Percentiles rank a stretch among this genome's conserved stretches.
Evolutionary conservation across 2,888 invertebrate genomes (phyloP).

Genomic region (Andrena dorsata): DNA sequence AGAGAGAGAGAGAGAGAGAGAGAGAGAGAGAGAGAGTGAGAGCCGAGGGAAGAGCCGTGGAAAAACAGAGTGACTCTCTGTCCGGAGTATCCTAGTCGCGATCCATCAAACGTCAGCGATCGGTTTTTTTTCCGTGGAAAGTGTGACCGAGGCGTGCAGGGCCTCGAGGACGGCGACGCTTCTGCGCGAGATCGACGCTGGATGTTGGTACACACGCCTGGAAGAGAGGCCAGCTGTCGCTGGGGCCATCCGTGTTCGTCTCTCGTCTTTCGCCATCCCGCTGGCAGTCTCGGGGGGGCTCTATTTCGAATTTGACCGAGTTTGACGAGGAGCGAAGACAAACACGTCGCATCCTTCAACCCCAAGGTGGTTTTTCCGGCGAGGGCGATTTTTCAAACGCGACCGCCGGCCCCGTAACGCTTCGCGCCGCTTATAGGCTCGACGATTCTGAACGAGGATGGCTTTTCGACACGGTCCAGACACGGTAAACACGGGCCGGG

Average conservation of each 20-base stretch:
- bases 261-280: conserved; percentile 65
- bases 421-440: conserved; percentile 19
- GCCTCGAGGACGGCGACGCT: conserved; percentile 27
- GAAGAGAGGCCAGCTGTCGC: conserved; percentile 69
- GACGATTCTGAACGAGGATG: conserved; percentile 32
- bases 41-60: conserved; percentile 50
- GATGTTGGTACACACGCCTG: neutral
- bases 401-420: conserved; percentile 26
- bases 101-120: conserved; percentile 84
- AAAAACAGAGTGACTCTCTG: conserved; percentile 71
- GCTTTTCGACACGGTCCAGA: conserved; percentile 36
- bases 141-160: conserved; percentile 29
- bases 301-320: conserved; percentile 37
- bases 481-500: conserved; percentile 46
- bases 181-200: conserved; percentile 24
- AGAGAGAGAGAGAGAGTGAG: neutral
- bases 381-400: conserved; percentile 62
- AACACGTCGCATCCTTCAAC: conserved; percentile 49
- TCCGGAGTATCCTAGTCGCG: conserved; percentile 71
- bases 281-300: conserved; percentile 12
- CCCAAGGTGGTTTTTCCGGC: conserved; percentile 31
- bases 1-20: neutral
- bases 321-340: conserved; percentile 70
- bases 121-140: conserved; percentile 70
- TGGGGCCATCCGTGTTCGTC: conserved; percentile 69